Conservation (phyloP, 2,113 vertebrate genomes). For the Plestiodon gilberti region DNA sequence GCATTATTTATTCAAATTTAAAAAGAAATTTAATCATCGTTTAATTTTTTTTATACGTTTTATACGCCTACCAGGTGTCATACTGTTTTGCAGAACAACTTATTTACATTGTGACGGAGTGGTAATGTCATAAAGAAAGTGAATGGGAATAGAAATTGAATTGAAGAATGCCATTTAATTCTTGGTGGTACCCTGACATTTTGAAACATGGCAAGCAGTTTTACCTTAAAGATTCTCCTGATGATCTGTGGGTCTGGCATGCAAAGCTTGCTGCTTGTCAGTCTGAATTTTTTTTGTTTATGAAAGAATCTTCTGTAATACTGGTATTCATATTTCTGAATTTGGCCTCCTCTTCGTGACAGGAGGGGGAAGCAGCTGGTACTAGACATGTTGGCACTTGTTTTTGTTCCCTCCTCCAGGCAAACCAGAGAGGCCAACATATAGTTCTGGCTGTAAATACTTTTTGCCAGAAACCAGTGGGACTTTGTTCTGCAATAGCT, state of each 20-base stretch:
- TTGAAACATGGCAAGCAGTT: neutral
- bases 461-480: constrained; percentile 8
- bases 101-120: constrained; percentile 31
- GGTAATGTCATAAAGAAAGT: constrained; percentile 32
- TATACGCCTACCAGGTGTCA: neutral
- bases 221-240: constrained; percentile 32
- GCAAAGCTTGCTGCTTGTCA: neutral
- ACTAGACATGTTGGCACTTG: constrained; percentile 3
- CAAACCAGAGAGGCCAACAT: neutral
- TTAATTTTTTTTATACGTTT: no score
- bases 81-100: neutral
- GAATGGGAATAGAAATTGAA: constrained; percentile 22
- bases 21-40: neutral
- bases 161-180: constrained; percentile 56
- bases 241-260: constrained; percentile 23
- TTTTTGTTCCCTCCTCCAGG: constrained; percentile 12
- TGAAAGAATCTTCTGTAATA: constrained; percentile 7
- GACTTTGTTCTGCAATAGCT: constrained; percentile 21
- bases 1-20: neutral
- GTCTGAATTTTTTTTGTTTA: neutral
- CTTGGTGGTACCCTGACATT: constrained; percentile 18
- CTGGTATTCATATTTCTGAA: neutral
- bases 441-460: neutral
- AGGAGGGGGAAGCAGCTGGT: constrained; percentile 26
- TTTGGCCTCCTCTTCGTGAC: constrained; percentile 17